These are phyloP conservation scores for Myiothlypis chrysogaster DNA, from an alignment of 2,797 vertebrate species.

Conservation along the genomic window DNA sequence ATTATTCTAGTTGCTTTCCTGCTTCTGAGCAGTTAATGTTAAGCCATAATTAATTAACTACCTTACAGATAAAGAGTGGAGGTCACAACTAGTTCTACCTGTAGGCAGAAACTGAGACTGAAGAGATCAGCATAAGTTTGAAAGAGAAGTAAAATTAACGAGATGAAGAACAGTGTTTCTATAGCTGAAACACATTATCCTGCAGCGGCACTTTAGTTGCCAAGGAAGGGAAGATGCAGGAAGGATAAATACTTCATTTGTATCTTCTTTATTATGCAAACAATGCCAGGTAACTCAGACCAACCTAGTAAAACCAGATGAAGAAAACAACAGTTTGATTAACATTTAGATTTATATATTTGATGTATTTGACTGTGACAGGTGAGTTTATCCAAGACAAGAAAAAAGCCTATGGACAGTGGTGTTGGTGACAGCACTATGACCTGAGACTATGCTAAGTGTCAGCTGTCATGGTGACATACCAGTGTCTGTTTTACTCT, in stretches of 20 bases:
- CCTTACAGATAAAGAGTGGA: not conserved
- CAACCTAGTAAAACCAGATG: not conserved
- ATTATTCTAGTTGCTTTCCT: not conserved
- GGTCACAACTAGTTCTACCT: not conserved
- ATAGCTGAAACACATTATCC: not conserved
- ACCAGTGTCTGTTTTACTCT: not conserved
- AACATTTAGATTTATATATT: not conserved
- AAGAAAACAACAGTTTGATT: not conserved
- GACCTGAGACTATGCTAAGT: not conserved
- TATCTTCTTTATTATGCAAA: not conserved
- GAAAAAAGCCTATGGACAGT: not conserved
- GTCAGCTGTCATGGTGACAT: not conserved
- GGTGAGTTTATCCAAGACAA: not conserved
- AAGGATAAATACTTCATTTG: not conserved
- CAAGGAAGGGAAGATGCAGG: not conserved
- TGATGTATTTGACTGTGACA: not conserved
- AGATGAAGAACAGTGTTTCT: not conserved
- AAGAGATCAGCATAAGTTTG: not conserved
- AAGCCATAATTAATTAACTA: conserved; percentile 12
- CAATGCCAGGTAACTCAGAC: not conserved
- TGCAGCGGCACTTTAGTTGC: not conserved
- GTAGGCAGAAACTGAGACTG: not conserved
- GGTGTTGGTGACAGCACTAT: rapidly evolving
- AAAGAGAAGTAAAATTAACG: not conserved
- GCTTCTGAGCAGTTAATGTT: not conserved